These are phyloP conservation scores for Pristionchus arcanus DNA, from an alignment of 2,888 invertebrate genomes.

Conservation along the genomic window DNA sequence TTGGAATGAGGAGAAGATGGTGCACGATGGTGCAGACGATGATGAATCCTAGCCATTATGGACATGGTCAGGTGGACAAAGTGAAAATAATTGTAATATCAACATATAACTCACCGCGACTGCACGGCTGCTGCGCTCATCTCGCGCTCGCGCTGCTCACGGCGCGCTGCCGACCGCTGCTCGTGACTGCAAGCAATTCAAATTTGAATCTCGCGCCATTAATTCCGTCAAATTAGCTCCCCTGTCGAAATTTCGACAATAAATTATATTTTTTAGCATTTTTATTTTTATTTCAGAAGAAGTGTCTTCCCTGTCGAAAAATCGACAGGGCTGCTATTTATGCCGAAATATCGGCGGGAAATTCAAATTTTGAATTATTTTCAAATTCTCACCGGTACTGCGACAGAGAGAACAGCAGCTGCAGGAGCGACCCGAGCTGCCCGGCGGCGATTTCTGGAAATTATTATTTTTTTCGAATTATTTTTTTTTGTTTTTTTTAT, in stretches of 20 bases:
- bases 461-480: background rate
- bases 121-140: slow-evolving; percentile 30
- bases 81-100: no score
- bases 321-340: background rate
- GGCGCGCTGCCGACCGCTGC: slow-evolving; percentile 10
- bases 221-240: background rate
- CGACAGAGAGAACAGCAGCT: slow-evolving; percentile 50
- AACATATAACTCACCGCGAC: slow-evolving; percentile 41
- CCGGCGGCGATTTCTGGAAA: slow-evolving; percentile 48
- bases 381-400: slow-evolving; percentile 42
- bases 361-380: background rate
- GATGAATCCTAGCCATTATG: no score
- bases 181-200: slow-evolving; percentile 27
- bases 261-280: no score
- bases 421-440: slow-evolving; percentile 44
- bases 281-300: background rate
- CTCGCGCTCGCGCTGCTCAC: slow-evolving; percentile 20
- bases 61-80: no score
- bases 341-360: background rate
- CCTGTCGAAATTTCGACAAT: background rate
- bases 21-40: no score
- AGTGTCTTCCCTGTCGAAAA: background rate
- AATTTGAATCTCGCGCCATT: slow-evolving; percentile 40
- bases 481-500: no score
- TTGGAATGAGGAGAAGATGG: no score